Percentiles rank a stretch among this genome's conserved stretches.
Conservation (phyloP, 2,888 invertebrate genomes). For the Nematopogon swammerdamellus region DNA sequence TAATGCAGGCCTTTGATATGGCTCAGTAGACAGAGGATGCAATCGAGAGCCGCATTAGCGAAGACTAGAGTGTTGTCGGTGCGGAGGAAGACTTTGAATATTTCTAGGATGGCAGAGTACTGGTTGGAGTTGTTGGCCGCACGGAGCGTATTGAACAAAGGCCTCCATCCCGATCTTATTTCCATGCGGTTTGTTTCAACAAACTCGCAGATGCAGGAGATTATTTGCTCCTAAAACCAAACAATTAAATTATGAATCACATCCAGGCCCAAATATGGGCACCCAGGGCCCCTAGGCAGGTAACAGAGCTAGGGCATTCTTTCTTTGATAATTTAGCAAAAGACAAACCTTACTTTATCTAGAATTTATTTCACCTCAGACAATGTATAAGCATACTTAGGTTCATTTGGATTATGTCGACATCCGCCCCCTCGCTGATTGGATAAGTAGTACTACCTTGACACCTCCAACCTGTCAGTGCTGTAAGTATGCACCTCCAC, state of each 20-base stretch:
- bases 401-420: no score
- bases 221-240: constrained; percentile 73
- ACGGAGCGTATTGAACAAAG: constrained; percentile 89
- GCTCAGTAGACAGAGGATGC: constrained; percentile 81
- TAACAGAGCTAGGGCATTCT: no score
- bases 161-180: constrained; percentile 94
- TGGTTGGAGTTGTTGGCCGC: constrained; percentile 77
- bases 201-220: constrained; percentile 92
- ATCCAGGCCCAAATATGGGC: no score
- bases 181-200: constrained; percentile 92
- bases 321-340: no score
- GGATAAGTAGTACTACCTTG: no score
- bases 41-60: constrained; percentile 91
- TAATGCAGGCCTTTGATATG: constrained; percentile 71
- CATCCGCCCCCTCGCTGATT: no score
- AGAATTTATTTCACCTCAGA: no score
- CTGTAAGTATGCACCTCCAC: no score
- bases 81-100: constrained; percentile 89
- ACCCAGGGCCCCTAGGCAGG: no score
- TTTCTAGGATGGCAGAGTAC: constrained; percentile 76
- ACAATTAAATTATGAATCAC: background rate
- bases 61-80: constrained; percentile 93
- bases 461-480: no score
- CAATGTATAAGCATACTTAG: no score
- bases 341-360: no score